Percentiles rank a stretch among this genome's conserved stretches.
These are phyloP conservation scores for Eubasilissa regina DNA, from an alignment of 1,140 invertebrate genomes.

Conservation along the genomic window DNA sequence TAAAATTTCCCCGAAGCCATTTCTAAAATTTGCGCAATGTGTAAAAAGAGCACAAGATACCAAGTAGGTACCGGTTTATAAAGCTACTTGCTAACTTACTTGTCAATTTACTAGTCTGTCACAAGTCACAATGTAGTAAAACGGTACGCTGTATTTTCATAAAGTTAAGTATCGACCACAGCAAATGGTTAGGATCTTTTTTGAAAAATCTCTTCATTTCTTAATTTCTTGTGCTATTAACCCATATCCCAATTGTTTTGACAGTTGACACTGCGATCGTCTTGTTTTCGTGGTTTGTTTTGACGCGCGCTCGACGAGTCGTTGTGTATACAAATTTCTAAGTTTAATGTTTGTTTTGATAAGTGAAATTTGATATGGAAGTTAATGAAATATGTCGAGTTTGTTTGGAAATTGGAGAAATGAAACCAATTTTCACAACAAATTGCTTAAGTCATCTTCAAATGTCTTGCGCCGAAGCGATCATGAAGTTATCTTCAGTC, in stretches of 20 bases:
- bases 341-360: neutral
- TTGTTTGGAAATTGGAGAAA: slow-evolving; percentile 50
- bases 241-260: neutral
- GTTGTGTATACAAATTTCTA: neutral
- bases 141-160: too few relatives aligned
- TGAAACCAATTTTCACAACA: slow-evolving; percentile 53
- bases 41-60: too few relatives aligned
- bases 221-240: too few relatives aligned
- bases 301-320: neutral
- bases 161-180: too few relatives aligned
- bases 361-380: slow-evolving; percentile 41
- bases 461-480: slow-evolving; percentile 51
- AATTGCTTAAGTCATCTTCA: slow-evolving; percentile 46
- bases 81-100: too few relatives aligned
- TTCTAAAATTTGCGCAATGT: too few relatives aligned
- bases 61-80: too few relatives aligned
- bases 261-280: neutral
- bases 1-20: too few relatives aligned
- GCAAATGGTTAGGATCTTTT: too few relatives aligned
- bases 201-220: too few relatives aligned
- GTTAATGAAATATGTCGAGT: slow-evolving; percentile 46
- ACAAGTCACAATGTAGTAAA: too few relatives aligned
- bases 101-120: too few relatives aligned
- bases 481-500: slow-evolving; percentile 43
- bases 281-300: neutral